Percentiles rank a stretch among this genome's conserved stretches.
Conservation (phyloP, 53 echinoderm and acorn worm genomes). For the Astropecten irregularis region DNA sequence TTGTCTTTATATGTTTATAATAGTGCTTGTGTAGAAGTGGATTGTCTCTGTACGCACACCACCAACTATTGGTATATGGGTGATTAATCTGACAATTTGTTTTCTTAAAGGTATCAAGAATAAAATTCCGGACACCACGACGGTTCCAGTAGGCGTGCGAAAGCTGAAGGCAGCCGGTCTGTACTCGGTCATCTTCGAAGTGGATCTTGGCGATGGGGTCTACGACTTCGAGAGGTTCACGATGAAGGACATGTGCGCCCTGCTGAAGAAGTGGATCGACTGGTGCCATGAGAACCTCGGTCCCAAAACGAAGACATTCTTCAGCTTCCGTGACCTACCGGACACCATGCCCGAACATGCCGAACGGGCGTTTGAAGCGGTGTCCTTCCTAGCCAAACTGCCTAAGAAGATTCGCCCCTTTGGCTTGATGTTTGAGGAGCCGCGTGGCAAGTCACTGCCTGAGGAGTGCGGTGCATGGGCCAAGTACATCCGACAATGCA, state of each 20-base stretch:
- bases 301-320: slow-evolving; percentile 32
- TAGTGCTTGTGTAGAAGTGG: too few relatives aligned
- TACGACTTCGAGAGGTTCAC: slow-evolving; percentile 40
- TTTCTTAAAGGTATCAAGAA: slow-evolving; percentile 27
- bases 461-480: slow-evolving; percentile 15
- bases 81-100: too few relatives aligned
- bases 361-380: slow-evolving; percentile 41
- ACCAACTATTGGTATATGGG: too few relatives aligned
- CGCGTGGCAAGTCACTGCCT: slow-evolving; percentile 38
- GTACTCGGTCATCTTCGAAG: slow-evolving; percentile 55
- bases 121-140: slow-evolving; percentile 44
- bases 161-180: slow-evolving; percentile 53
- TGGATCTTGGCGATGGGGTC: slow-evolving; percentile 55
- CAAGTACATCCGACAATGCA: slow-evolving; percentile 39
- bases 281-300: slow-evolving; percentile 49
- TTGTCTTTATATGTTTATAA: too few relatives aligned
- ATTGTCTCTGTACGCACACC: too few relatives aligned
- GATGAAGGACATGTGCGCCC: neutral
- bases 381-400: slow-evolving; percentile 51
- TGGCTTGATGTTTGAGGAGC: slow-evolving; percentile 62
- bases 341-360: slow-evolving; percentile 57
- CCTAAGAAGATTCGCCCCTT: slow-evolving; percentile 44
- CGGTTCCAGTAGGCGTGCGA: slow-evolving; percentile 47
- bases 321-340: slow-evolving; percentile 65
- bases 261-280: slow-evolving; percentile 53